phyloP scores from a whole-genome alignment of 2,797 vertebrate genomes.

The Phaenicophaeus curvirostris region DNA sequence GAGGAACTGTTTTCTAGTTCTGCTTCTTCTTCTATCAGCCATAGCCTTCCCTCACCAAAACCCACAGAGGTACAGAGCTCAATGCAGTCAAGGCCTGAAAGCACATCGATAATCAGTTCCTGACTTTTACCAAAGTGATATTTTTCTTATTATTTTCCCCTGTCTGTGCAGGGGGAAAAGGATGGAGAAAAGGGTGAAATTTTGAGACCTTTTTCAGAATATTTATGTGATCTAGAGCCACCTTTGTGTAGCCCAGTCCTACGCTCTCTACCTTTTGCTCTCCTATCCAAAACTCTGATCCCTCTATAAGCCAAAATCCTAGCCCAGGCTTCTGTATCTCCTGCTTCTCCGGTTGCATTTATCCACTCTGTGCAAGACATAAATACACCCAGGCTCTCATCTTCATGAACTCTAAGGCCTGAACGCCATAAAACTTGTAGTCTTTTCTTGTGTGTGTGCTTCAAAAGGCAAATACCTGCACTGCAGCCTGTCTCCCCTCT shows the following conservation, averaged over 20 bases:
- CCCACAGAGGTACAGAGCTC: background rate
- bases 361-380: too few relatives aligned
- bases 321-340: background rate
- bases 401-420: background rate
- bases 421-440: background rate
- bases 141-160: background rate
- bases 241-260: too few relatives aligned
- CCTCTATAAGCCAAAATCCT: background rate
- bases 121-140: background rate
- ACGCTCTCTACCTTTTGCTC: background rate
- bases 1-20: background rate
- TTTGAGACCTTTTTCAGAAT: background rate
- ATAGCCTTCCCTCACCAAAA: background rate
- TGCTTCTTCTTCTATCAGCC: background rate
- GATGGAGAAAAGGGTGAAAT: background rate
- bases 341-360: background rate
- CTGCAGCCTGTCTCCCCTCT: background rate
- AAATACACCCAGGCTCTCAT: background rate
- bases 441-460: background rate
- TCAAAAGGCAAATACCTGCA: background rate
- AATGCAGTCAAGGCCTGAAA: background rate
- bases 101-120: background rate
- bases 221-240: background rate
- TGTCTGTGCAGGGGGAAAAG: accelerated
- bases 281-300: background rate